Base-by-base conservation (phyloP, 1,140 invertebrate species). In the Ectropis grisescens region DNA sequence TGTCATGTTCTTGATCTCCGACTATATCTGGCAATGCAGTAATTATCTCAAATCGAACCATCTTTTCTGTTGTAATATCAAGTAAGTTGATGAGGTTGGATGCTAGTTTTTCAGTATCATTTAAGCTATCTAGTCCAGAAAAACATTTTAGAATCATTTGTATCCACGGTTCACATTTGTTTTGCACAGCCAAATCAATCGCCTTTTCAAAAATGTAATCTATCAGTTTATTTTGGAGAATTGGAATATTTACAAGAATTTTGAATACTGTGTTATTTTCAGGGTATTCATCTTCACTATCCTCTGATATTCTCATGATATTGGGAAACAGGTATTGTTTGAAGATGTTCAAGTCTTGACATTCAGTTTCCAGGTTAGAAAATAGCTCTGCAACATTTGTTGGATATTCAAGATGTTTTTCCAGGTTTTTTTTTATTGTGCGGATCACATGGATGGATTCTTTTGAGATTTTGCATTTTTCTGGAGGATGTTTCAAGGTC, bases 21-120 rank as follows among this genome's bases (percentile, higher is more conserved):
- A 82, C 55, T 11, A 83, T 76, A 42, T 81, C 78, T 0, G 82
- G 82, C n/a, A 83, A 70, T 8, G 75, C 66, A 29, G 72, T 71
- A 15, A 84, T 82, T 14, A 84, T 78, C 58, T 82, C 76, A 11
- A 82, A 37, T 11, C 58, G 58, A 1, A 78, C 67, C 36, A 66
- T 54, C 30, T 69, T 67, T 32, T 75, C 75, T 15, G 58, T 47
- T 23, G 76, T 55, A 9, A 81, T 58, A 51, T 81, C 72, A 11
- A 83, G 35, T 11, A 83, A 47, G 30, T 75, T 66, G 13, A 80
- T 71, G 6, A 83, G 36, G 16, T 79, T 59, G 37, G 47, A 49
- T 2, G 74, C 51, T 2, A 83, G 48, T 41, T 66, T 74, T 7
- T 72, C 55, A 25, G 56, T 51, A 12, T 66, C 56, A 19, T 45